Evolutionary conservation across 2,888 invertebrate species (phyloP).

Genomic region (Alitta virens): DNA sequence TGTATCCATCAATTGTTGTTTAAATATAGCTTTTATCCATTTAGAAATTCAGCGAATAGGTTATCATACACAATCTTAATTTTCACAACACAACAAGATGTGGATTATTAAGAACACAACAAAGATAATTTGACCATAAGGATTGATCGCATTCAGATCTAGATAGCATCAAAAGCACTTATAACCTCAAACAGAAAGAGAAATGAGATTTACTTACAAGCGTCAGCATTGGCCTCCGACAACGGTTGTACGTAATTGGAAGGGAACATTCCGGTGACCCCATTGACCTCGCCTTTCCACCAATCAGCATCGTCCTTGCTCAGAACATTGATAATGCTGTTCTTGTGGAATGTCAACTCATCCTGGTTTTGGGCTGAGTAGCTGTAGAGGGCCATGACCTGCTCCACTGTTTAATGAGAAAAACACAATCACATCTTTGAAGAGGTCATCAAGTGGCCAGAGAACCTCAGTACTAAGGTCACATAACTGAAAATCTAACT

Average conservation of each 20-base stretch:
- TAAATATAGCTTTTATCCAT: no score
- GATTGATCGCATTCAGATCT: no score
- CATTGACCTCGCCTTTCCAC: constrained; percentile 94
- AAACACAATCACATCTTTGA: no score
- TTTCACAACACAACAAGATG: no score
- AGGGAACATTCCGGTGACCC: constrained; percentile 87
- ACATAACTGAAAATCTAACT: no score
- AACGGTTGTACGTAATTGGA: constrained; percentile 84
- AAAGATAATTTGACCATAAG: no score
- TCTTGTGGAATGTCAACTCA: constrained; percentile 55
- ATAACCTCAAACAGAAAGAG: not conserved
- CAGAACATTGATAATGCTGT: constrained; percentile 60
- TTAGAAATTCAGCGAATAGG: no score
- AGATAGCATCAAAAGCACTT: not conserved
- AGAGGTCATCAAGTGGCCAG: no score
- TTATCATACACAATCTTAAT: no score
- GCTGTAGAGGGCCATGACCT: constrained; percentile 64
- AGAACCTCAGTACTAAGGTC: no score
- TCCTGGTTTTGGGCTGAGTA: constrained; percentile 53
- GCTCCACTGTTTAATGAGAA: constrained; percentile 61
- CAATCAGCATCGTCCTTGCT: constrained; percentile 92
- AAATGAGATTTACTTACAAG: constrained; percentile 40
- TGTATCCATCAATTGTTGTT: no score
- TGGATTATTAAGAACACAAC: no score
- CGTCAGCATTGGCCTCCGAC: constrained; percentile 29